A percentile compares a stretch with the other conserved stretches of the same genome.
These are phyloP conservation scores for Euthynnus affinis DNA, from an alignment of 2,797 vertebrate species.

Conservation along the genomic window DNA sequence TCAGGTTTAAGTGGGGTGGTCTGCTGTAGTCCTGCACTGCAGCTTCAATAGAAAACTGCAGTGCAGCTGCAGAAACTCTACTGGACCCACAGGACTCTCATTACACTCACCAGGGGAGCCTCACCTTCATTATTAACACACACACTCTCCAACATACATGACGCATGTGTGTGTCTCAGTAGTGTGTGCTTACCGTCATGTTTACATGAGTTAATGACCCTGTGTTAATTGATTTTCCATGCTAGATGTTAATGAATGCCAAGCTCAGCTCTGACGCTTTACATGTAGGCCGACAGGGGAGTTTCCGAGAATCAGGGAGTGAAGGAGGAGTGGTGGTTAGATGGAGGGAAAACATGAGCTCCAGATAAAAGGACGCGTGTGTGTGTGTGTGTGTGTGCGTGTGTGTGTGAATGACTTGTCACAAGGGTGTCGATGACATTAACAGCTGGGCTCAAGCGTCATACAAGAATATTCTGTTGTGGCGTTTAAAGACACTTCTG, in stretches of 20 bases:
- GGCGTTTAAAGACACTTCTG: conserved; percentile 40
- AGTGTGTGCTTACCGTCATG: conserved; percentile 37
- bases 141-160: conserved; percentile 39
- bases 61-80: conserved; percentile 46
- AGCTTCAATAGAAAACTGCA: conserved; percentile 34
- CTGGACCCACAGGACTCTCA: conserved; percentile 56
- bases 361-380: conserved; percentile 20
- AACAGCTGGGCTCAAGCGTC: conserved; percentile 45
- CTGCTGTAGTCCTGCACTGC: conserved; percentile 18
- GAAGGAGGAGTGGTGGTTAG: conserved; percentile 15
- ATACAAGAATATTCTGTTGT: conserved; percentile 30
- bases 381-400: conserved; percentile 4
- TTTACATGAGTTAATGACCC: conserved; percentile 70
- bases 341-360: conserved; percentile 20
- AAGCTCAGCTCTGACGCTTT: conserved; percentile 9
- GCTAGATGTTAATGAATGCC: conserved; percentile 56
- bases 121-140: conserved; percentile 68
- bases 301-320: not conserved
- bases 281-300: conserved; percentile 40
- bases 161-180: conserved; percentile 8
- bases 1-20: not conserved
- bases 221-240: conserved; percentile 57
- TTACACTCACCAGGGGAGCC: conserved; percentile 52
- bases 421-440: conserved; percentile 14
- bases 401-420: conserved; percentile 29